A percentile compares a stretch with the other conserved stretches of the same genome.
phyloP scores from a whole-genome alignment of 2,888 invertebrate species.

The Orthosia gothica region DNA sequence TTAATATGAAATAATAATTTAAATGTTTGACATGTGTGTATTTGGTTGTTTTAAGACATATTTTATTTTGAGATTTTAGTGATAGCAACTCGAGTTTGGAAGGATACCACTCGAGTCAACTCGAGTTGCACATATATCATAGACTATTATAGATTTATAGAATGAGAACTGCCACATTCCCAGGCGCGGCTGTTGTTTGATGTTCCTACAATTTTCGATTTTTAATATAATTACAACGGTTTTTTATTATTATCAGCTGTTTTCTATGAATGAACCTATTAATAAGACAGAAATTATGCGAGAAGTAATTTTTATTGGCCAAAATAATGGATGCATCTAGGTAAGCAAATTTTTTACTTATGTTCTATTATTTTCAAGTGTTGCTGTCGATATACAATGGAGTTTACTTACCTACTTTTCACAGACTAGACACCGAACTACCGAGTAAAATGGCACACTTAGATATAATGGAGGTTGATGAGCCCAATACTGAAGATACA shows the following conservation, averaged over 20 bases:
- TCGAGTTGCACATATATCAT: too few relatives aligned
- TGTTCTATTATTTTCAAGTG: slow-evolving; percentile 4
- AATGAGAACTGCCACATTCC: slow-evolving; percentile 12
- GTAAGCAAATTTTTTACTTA: slow-evolving; percentile 65
- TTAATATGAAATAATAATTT: too few relatives aligned
- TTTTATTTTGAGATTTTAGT: too few relatives aligned
- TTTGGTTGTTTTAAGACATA: too few relatives aligned
- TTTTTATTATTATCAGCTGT: slow-evolving; percentile 22
- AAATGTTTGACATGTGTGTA: too few relatives aligned
- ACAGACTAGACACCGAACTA: slow-evolving; percentile 84
- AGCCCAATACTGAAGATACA: slow-evolving; percentile 63
- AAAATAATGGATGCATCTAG: slow-evolving; percentile 76
- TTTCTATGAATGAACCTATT: slow-evolving; percentile 13
- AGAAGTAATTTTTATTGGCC: slow-evolving; percentile 21
- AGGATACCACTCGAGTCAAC: too few relatives aligned
- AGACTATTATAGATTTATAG: too few relatives aligned
- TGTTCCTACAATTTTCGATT: slow-evolving; percentile 24
- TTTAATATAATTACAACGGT: slow-evolving; percentile 32
- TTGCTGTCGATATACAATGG: slow-evolving; percentile 5
- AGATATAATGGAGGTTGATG: slow-evolving; percentile 87
- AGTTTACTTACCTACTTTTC: slow-evolving; percentile 65
- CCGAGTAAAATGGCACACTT: slow-evolving; percentile 88
- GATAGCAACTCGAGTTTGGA: too few relatives aligned
- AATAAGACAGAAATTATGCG: slow-evolving; percentile 23
- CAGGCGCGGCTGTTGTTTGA: slow-evolving; percentile 49